phyloP scores from a whole-genome alignment of 2,888 invertebrate genomes.

The Archips xylosteana region DNA sequence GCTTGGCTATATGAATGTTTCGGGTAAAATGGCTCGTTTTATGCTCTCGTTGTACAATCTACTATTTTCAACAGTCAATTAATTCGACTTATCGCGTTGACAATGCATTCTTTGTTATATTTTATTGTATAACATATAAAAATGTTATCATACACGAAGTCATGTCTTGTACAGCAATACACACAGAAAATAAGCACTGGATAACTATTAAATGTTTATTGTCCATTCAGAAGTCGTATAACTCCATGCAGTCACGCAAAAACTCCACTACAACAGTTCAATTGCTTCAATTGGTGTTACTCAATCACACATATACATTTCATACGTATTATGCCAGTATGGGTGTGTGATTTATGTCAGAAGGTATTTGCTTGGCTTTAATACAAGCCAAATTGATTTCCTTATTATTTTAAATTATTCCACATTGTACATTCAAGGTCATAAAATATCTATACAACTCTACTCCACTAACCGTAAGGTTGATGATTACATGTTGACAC shows the following conservation, averaged over 20 bases:
- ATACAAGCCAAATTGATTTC: neutral
- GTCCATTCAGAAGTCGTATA: neutral
- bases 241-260: neutral
- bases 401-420: conserved; percentile 9
- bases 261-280: neutral
- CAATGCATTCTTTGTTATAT: too few species aligned
- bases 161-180: neutral
- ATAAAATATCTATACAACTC: too few species aligned
- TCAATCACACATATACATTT: neutral
- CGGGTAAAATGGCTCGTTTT: too few species aligned
- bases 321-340: neutral
- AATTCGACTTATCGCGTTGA: too few species aligned
- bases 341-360: neutral
- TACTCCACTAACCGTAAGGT: too few species aligned
- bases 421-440: too few species aligned
- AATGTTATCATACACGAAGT: neutral
- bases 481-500: too few species aligned
- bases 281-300: conserved; percentile 21
- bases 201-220: neutral
- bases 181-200: neutral
- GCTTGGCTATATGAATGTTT: too few species aligned
- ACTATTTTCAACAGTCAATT: too few species aligned
- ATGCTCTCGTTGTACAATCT: too few species aligned
- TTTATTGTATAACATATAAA: too few species aligned
- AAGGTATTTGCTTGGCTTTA: neutral